Evolutionary conservation across 2,113 vertebrate species (phyloP), one percentile per base, ranked within the genome.

Genomic region (Pelvicachromis taeniatus): DNA sequence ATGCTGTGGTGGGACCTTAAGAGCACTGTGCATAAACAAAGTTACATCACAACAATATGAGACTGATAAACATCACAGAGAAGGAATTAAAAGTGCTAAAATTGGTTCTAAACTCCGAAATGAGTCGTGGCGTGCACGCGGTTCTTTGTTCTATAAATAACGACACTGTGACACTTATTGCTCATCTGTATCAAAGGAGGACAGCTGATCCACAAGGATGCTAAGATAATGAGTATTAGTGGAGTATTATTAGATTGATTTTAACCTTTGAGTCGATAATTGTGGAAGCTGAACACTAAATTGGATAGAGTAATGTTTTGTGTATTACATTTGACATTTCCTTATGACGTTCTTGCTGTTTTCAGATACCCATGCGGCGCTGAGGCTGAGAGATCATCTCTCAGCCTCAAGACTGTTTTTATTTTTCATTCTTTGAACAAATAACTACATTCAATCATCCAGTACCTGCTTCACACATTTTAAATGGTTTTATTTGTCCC

Each of bases 81-180:
- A 14, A 14, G 2, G 4, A 45, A 45, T 23, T 23, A 42, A 2
- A 68, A 70, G 63, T 70, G 35, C 63, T 42, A 0, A 42, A 68
- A 65, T 17, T 11, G 58, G 29, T 61, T 31, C 16, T 23, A 23
- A 33, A 65, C 38, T 9, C 61, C 1, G 9, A 26, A 26, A 19
- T 65, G 19, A 65, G 40, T 40, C 61, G 1, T 42, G 35, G 63
- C 5, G 21, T 42, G 38, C 38, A 23, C 13, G 45, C 21, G 59
- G 7, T 38, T 63, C 38, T 63, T 63, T 17, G 29, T 38, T 63
- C 33, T 40, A 68, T 42, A 10, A 68, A 23, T 42, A 42, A 68
- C 1, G 2, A 68, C 61, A 65, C 35, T 65, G 58, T 0, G 1
- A 35, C 59, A 38, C 4, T 0, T 31, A 63, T 63, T 19, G 58